Evolutionary conservation across 37 sponge, comb jelly and placozoan species (phyloP), one percentile per base, ranked within the genome.

Genomic region (Aphrocallistes beatrix): DNA sequence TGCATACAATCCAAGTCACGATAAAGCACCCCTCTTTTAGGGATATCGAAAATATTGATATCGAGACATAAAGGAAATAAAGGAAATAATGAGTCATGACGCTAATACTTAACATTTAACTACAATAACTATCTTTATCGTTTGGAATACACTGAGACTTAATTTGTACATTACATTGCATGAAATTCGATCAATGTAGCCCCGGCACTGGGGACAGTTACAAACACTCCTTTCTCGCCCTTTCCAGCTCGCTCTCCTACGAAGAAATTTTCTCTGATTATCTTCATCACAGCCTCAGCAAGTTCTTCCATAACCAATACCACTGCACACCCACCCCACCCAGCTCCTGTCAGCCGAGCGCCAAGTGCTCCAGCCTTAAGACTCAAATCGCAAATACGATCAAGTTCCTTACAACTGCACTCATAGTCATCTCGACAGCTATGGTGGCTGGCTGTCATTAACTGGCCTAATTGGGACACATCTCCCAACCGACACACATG

Each of bases 301-400:
- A 50, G 69, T 10, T 87, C 85, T 30, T 83, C 38, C 1, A 84
- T 83, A 1, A 97, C 94, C 42, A 97, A 88, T 0, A 94, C 91
- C 28, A 98, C 94, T 34, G 92, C 86, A 87, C 96, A 98, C 0
- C 99, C 99, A 37, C 99, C 99, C 92, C 96, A 98, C 0, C 99
- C 99, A 81, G 99, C 99, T 42, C 99, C 99, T 17, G 96, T 95
- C 37, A 98, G 85, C 23, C 99, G 88, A 25, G 94, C 85, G 9
- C 99, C 99, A 17, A 91, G 87, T 0, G 96, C 91, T 23, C 99
- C 96, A 39, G 91, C 84, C 0, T 81, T 47, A 38, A 83, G 51
- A 50, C 90, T 87, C 0, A 91, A 38, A 75, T 88, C 84, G 13
- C 91, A 93, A 51, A 98, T 86, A 10, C 81, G 40, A 47, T 98